Evolutionary conservation across 2,113 vertebrate species (phyloP), one percentile per base, ranked within the genome.

Genomic region (Myocastor coypus): DNA sequence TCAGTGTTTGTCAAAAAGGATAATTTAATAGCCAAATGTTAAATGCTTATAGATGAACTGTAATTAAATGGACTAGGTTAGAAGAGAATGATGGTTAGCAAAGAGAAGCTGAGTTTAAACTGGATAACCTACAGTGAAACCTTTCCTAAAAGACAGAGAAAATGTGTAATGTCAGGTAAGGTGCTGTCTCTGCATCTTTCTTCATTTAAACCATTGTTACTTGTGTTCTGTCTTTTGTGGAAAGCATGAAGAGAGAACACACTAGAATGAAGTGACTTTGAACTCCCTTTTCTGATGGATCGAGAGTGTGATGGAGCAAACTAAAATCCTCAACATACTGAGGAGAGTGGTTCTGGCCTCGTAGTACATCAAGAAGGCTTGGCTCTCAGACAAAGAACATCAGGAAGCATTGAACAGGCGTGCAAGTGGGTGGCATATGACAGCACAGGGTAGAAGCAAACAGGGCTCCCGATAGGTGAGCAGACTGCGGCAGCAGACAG

Each of bases 1-100:
- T 63, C 22, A 57, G 4, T 57, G 6, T 80, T 82, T 92, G 1
- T 16, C 12, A 37, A 84, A 91, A 91, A 20, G 3, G 3, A 42
- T 88, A 59, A 8, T 83, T 95, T 75, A 90, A 24, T 66, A 94
- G 7, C 19, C 12, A 34, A 52, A 88, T 77, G 85, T 87, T 78
- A 59, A 87, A 30, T 20, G 37, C 37, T 12, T 40, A 0, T 61
- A 89, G 17, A 66, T 57, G 2, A 55, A 28, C 24, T 17, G 28
- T 9, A 73, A 3, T 55, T 40, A 69, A 78, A 50, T 82, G 16
- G 32, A 9, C 61, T n/a, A 40, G 40, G 63, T 50, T 57, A 55
- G 42, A 4, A 30, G 42, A 75, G 26, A 93, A 81, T 87, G 3
- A 24, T 52, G 12, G 17, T 52, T 90, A 94, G 46, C 80, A 87